Conservation (phyloP, 2,888 invertebrate genomes). For the Melanargia galathea region DNA sequence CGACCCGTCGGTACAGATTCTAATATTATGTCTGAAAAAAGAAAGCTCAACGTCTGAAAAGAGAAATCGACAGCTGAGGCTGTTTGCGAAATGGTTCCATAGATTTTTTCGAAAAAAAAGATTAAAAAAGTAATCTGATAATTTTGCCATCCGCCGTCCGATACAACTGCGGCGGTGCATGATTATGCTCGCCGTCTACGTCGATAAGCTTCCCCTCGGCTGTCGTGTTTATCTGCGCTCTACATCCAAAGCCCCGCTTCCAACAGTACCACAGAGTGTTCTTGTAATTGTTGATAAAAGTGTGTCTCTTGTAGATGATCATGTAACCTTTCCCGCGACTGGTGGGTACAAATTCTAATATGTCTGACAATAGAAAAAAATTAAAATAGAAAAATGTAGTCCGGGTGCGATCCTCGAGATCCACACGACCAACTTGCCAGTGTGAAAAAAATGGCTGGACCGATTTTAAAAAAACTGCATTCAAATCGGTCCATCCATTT, state of each 20-base stretch:
- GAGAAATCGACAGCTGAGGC: too few relatives aligned
- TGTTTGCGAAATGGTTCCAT: too few relatives aligned
- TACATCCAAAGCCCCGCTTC: conserved; percentile 25
- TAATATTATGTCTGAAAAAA: conserved; percentile 32
- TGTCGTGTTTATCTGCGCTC: conserved; percentile 23
- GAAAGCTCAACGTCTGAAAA: too few relatives aligned
- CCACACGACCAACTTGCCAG: too few relatives aligned
- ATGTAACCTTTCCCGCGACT: conserved; percentile 26
- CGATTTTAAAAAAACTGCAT: too few relatives aligned
- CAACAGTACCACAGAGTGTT: conserved; percentile 45
- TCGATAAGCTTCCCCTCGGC: conserved; percentile 35
- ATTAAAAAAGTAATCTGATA: conserved; percentile 3
- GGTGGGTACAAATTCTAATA: conserved; percentile 33
- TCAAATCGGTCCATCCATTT: too few relatives aligned
- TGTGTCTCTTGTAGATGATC: conserved; percentile 34
- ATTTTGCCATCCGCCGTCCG: conserved; percentile 21
- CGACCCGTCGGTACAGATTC: conserved; percentile 34
- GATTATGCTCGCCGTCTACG: conserved; percentile 43
- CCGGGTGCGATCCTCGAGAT: too few relatives aligned
- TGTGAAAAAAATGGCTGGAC: too few relatives aligned
- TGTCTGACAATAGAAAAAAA: too few relatives aligned
- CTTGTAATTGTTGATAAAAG: conserved; percentile 46
- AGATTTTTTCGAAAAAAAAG: too few relatives aligned
- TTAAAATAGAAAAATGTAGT: too few relatives aligned
- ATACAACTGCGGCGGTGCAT: conserved; percentile 30